Percentiles rank a stretch among this genome's conserved stretches.
Conservation (phyloP, 2,113 vertebrate genomes). For the Sterrhoptilus dennistouni region DNA sequence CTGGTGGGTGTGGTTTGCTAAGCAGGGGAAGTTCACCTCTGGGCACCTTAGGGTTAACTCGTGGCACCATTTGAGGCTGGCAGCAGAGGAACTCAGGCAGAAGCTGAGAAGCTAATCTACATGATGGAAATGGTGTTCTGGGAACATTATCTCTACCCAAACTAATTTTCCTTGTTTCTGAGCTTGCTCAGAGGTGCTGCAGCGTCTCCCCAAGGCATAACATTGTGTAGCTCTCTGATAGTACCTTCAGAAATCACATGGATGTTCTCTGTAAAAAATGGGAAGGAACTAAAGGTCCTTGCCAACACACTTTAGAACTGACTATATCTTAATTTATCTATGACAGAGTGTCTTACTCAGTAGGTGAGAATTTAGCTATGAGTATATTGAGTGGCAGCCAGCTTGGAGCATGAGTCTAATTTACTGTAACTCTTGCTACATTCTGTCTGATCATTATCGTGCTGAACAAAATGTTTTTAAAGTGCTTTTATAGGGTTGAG, state of each 20-base stretch:
- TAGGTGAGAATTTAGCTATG: conserved; percentile 57
- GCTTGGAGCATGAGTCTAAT: conserved; percentile 55
- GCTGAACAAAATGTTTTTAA: conserved; percentile 63
- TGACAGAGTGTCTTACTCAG: conserved; percentile 54
- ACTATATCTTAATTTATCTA: conserved; percentile 59
- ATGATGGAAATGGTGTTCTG: background rate
- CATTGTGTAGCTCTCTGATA: background rate
- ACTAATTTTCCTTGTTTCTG: background rate
- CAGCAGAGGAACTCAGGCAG: background rate
- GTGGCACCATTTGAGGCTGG: background rate
- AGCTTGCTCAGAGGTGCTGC: background rate
- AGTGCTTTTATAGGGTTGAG: conserved; percentile 51
- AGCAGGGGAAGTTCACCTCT: background rate
- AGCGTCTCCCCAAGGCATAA: background rate
- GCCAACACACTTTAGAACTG: conserved; percentile 45
- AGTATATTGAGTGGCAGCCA: conserved; percentile 57
- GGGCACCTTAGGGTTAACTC: background rate
- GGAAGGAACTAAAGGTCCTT: conserved; percentile 39
- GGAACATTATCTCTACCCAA: background rate
- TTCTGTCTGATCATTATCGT: conserved; percentile 43
- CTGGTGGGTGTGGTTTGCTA: background rate
- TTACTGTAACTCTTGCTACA: conserved; percentile 65
- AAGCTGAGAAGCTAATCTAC: background rate
- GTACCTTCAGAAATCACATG: conserved; percentile 24
- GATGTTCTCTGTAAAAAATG: conserved; percentile 19